Evolutionary conservation across 2,888 invertebrate species (phyloP).

Genomic region (Scelioninae gen. 1): DNA sequence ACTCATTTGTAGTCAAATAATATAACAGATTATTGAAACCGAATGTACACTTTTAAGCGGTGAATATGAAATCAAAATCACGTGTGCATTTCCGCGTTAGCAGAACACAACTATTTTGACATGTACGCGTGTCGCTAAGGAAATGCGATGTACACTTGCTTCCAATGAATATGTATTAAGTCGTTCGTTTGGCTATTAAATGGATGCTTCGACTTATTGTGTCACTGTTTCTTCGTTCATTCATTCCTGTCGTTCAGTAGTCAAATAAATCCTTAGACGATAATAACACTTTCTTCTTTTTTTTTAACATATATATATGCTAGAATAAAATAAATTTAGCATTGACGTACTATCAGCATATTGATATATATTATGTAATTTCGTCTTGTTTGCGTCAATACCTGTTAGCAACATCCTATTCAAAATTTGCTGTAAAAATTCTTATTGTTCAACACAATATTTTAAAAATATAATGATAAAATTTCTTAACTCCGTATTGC

Average conservation of each 20-base stretch:
- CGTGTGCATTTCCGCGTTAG: slow-evolving; percentile 18
- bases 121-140: slow-evolving; percentile 45
- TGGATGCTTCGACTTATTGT: slow-evolving; percentile 36
- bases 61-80: not conserved
- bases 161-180: slow-evolving; percentile 45
- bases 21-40: not conserved
- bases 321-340: too few species aligned
- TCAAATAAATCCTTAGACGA: too few species aligned
- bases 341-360: too few species aligned
- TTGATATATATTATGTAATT: too few species aligned
- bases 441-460: too few species aligned
- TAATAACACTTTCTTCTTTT: not conserved
- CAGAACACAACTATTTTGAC: slow-evolving; percentile 25
- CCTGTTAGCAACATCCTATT: too few species aligned
- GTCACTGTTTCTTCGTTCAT: slow-evolving; percentile 30
- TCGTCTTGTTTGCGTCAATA: too few species aligned
- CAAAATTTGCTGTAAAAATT: too few species aligned
- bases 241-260: not conserved
- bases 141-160: slow-evolving; percentile 51
- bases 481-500: too few species aligned
- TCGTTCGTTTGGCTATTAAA: slow-evolving; percentile 24
- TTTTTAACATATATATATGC: too few species aligned
- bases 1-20: not conserved
- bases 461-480: too few species aligned
- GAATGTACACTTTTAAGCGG: not conserved